These are phyloP conservation scores for Drosophila pectinifera DNA, from an alignment of 1,140 invertebrate species.

Conservation along the genomic window DNA sequence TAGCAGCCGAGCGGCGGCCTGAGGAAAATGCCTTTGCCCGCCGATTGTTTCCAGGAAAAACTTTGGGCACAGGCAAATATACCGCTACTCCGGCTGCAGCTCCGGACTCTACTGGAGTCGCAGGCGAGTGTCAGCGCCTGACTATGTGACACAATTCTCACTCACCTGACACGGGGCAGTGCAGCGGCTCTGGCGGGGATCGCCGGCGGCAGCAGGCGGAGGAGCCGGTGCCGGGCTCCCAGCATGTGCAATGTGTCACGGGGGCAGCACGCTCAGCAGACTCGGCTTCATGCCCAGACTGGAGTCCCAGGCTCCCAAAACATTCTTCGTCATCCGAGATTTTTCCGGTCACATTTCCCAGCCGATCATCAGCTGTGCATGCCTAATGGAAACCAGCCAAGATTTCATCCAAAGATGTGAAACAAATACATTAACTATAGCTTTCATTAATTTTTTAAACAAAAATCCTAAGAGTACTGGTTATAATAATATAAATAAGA, in stretches of 20 bases:
- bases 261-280: constrained; percentile 71
- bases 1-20: constrained; percentile 34
- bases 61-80: constrained; percentile 76
- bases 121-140: constrained; percentile 79
- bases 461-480: neutral
- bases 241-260: constrained; percentile 80
- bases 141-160: constrained; percentile 84
- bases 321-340: constrained; percentile 19
- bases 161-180: constrained; percentile 71
- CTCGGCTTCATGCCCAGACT: constrained; percentile 35
- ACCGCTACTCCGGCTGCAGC: constrained; percentile 59
- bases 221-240: constrained; percentile 33
- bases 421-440: neutral
- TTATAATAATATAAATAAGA: neutral
- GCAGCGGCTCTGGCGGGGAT: constrained; percentile 28
- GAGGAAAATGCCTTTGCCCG: constrained; percentile 61
- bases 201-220: constrained; percentile 2
- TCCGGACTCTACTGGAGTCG: constrained; percentile 37
- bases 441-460: neutral
- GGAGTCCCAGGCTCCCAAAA: constrained; percentile 27
- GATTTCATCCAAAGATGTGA: constrained; percentile 1
- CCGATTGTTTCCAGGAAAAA: constrained; percentile 81
- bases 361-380: constrained; percentile 48
- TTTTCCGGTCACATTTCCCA: constrained; percentile 35
- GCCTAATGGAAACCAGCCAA: constrained; percentile 1